Evolutionary conservation across 2,797 vertebrate genomes (phyloP).

Genomic region (Synaphobranchus kaupii): DNA sequence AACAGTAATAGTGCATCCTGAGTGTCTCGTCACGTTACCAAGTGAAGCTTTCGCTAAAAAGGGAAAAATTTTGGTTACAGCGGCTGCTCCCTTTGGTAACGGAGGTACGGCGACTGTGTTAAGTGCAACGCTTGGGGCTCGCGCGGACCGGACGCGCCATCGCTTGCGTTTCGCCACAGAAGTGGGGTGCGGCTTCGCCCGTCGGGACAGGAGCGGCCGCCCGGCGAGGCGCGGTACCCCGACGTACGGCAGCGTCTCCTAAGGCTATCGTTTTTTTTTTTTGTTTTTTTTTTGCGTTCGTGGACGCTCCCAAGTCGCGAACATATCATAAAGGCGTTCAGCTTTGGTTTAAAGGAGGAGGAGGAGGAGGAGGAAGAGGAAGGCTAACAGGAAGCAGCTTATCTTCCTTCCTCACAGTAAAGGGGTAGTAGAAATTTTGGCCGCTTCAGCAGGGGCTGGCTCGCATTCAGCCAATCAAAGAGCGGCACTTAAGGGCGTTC

Average conservation of each 20-base stretch:
- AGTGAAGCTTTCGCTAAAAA: conserved; percentile 46
- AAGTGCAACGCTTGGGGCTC: background rate
- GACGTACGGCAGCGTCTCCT: conserved; percentile 27
- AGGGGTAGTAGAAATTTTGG: background rate
- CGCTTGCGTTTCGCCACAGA: background rate
- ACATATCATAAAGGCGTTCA: conserved; percentile 60
- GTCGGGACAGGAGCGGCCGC: background rate
- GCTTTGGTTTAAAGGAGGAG: conserved; percentile 62
- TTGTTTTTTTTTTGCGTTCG: conserved; percentile 18
- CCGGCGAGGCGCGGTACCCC: background rate
- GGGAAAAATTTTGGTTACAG: conserved; percentile 68
- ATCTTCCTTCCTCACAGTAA: background rate
- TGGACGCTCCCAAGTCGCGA: conserved; percentile 36
- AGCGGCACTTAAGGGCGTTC: background rate
- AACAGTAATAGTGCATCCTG: conserved; percentile 30
- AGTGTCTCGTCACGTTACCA: conserved; percentile 43
- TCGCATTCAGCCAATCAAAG: background rate
- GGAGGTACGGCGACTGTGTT: background rate
- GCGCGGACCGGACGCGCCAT: background rate
- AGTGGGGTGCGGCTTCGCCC: background rate
- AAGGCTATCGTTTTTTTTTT: conserved; percentile 53
- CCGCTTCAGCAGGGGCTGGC: background rate
- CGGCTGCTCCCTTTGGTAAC: conserved; percentile 54
- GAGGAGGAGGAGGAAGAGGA: background rate
- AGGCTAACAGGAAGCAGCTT: background rate